Percentiles rank a stretch among this genome's conserved stretches.
phyloP scores from a whole-genome alignment of 2,797 vertebrate genomes.

The Bradypus variegatus region DNA sequence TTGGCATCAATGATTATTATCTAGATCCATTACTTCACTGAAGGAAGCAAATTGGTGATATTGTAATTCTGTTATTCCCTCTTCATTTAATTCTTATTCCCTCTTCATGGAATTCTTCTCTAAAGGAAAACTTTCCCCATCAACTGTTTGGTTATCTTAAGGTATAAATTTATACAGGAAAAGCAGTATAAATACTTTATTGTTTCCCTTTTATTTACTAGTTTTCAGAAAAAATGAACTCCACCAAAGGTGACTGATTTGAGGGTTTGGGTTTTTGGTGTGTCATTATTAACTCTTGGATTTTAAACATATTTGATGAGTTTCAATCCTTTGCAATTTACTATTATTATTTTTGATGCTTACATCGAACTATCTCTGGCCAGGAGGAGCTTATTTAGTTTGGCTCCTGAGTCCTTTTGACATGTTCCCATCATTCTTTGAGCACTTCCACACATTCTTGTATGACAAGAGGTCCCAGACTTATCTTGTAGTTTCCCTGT shows the following conservation, averaged over 20 bases:
- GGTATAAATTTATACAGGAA: conserved; percentile 26
- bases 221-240: conserved; percentile 26
- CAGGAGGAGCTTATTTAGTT: conserved; percentile 9
- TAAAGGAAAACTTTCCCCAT: conserved; percentile 30
- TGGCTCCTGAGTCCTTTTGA: neutral
- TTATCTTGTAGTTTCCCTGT: neutral
- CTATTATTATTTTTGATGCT: neutral
- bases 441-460: neutral
- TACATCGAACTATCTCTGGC: neutral
- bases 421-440: neutral
- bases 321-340: conserved; percentile 14
- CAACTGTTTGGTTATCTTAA: conserved; percentile 29
- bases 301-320: conserved; percentile 23
- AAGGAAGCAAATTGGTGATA: neutral
- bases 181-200: conserved; percentile 22
- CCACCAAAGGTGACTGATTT: conserved; percentile 3
- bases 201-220: conserved; percentile 3
- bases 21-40: neutral
- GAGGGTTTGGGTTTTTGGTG: conserved; percentile 22
- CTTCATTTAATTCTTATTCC: conserved; percentile 36
- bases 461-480: neutral
- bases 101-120: conserved; percentile 20
- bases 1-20: neutral
- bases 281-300: conserved; percentile 4
- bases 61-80: neutral